Evolutionary conservation across 2,797 vertebrate species (phyloP), one percentile per base, ranked within the genome.

Genomic region (Mastacembelus armatus): DNA sequence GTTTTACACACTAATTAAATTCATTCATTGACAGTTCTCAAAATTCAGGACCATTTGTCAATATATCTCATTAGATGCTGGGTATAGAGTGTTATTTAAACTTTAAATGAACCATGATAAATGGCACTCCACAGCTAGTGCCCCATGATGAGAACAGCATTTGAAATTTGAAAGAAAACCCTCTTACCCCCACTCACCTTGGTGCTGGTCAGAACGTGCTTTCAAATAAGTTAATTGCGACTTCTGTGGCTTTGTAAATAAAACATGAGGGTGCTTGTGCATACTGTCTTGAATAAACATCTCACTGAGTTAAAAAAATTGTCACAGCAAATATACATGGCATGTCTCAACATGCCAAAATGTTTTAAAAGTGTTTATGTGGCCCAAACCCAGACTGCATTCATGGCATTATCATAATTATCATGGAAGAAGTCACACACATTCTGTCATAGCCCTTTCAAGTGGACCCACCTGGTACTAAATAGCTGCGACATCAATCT

Each of bases 241-340:
- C 62, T 85, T 76, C 27, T 38, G 55, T 4, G 7, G 40, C 57
- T 66, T 50, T 73, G 59, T 86, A 75, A 81, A 86, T 86, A 72
- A 85, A 81, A 87, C 76, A 85, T 81, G 78, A 86, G 68, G 65
- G 32, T 29, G 26, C 51, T 60, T 72, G 62, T 47, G 50, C 51
- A 57, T 4, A 60, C 64, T 60, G 68, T 64, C 45, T 80, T 77
- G 64, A 89, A 77, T 81, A 85, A 87, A 81, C 57, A 83, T 74
- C 57, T 66, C 26, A 38, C 52, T 30, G 45, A 70, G 36, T 77
- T 27, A 60, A 72, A 69, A 44, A 74, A 80, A 79, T n/a, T 1
- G 47, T 52, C 62, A 63, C 66, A 54, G 30, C 66, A 77, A 65
- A 68, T 75, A 80, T 83, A 67, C 40, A 62, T 67, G 61, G 52